These are phyloP conservation scores for Mormyrops attenuatus DNA, from an alignment of 2,797 vertebrate species.

Conservation along the genomic window DNA sequence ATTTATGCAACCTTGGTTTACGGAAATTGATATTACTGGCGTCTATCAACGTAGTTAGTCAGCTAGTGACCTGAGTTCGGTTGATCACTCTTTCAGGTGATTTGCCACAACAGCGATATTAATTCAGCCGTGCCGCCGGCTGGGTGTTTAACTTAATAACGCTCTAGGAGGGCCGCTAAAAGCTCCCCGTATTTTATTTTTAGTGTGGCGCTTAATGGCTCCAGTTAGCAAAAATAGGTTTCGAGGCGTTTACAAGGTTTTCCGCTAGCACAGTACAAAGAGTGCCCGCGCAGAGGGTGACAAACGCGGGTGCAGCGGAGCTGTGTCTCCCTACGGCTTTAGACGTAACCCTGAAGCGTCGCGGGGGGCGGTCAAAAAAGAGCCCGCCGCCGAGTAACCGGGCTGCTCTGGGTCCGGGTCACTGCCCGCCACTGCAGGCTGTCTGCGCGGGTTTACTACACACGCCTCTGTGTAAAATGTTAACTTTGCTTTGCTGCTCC, in stretches of 20 bases:
- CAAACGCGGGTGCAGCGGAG: not conserved
- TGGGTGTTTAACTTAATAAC: not conserved
- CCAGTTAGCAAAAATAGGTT: conserved; percentile 4
- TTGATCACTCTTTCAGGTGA: not conserved
- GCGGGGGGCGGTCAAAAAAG: not conserved
- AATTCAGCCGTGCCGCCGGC: not conserved
- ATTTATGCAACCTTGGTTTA: not conserved
- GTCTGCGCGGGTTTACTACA: not conserved
- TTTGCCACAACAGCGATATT: not conserved
- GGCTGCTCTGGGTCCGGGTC: not conserved
- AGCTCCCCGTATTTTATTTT: conserved; percentile 5
- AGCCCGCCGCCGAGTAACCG: not conserved
- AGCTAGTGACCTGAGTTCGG: not conserved
- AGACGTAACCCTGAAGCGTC: not conserved
- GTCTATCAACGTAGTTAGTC: not conserved
- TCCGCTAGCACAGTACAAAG: not conserved
- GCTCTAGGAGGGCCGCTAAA: not conserved
- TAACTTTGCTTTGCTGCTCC: not conserved
- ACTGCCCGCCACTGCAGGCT: not conserved
- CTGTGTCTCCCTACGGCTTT: not conserved
- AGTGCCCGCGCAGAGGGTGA: not conserved
- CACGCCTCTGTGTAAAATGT: not conserved
- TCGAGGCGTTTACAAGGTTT: not conserved
- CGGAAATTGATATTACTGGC: not conserved
- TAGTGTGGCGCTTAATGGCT: conserved; percentile 13